A percentile compares a stretch with the other conserved stretches of the same genome.
Conservation (phyloP, 1,140 invertebrate genomes). For the Diorhabda carinulata region DNA sequence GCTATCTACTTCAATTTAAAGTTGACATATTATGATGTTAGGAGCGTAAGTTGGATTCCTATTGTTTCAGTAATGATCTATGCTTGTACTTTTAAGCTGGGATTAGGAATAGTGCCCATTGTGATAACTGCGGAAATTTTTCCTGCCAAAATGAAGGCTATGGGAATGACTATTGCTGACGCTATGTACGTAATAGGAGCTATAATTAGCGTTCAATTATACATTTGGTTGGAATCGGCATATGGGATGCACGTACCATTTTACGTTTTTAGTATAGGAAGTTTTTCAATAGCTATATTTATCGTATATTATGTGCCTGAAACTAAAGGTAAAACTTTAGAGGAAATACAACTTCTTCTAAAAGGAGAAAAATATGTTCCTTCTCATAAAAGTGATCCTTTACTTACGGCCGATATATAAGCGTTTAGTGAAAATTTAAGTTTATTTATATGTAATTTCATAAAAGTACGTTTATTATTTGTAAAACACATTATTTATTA, state of each 20-base stretch:
- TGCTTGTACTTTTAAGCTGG: constrained; percentile 34
- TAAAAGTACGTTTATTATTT: too few relatives aligned
- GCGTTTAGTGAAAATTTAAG: neutral
- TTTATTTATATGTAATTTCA: too few relatives aligned
- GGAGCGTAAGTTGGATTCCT: constrained; percentile 32
- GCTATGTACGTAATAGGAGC: constrained; percentile 42
- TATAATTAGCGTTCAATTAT: constrained; percentile 67
- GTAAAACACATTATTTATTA: too few relatives aligned
- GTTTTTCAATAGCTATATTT: constrained; percentile 21
- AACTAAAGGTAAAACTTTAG: constrained; percentile 35
- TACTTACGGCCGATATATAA: neutral
- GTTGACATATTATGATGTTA: constrained; percentile 22
- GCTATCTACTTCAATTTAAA: constrained; percentile 38
- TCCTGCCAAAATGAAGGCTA: constrained; percentile 55
- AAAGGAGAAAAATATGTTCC: constrained; percentile 23
- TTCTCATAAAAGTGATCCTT: constrained; percentile 4
- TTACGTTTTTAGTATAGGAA: constrained; percentile 25
- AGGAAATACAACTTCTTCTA: constrained; percentile 31
- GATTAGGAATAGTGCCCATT: constrained; percentile 59
- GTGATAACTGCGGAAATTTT: constrained; percentile 64
- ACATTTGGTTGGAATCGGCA: constrained; percentile 34
- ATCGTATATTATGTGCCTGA: constrained; percentile 24
- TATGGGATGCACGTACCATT: constrained; percentile 30
- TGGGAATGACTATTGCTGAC: constrained; percentile 37
- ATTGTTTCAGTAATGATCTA: constrained; percentile 33